phyloP scores from a whole-genome alignment of 2,888 invertebrate species.

The Disparrhopalites patrizii region DNA sequence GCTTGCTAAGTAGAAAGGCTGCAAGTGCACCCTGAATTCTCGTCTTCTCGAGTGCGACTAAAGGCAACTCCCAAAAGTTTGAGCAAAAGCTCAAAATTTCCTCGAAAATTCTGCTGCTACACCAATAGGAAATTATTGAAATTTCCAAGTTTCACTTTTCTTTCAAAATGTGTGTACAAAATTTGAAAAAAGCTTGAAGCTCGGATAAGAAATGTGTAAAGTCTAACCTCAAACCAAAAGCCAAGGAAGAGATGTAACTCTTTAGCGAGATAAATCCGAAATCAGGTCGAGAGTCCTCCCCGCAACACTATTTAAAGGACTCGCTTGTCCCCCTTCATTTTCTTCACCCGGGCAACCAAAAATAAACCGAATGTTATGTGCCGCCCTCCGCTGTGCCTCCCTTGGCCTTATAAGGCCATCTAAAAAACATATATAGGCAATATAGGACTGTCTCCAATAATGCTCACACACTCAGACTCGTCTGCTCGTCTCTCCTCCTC shows the following conservation, averaged over 20 bases:
- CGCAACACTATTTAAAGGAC: constrained; percentile 42
- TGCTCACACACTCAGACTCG: not conserved
- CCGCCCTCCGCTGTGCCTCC: constrained; percentile 47
- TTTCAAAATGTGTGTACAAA: too few species aligned
- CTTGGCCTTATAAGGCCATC: constrained; percentile 48
- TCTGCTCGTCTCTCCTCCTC: not conserved
- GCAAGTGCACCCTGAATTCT: too few species aligned
- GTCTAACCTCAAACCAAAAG: constrained; percentile 35
- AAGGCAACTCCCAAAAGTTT: too few species aligned
- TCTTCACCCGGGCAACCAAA: constrained; percentile 47
- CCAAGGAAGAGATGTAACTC: constrained; percentile 47
- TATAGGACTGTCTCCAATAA: not conserved
- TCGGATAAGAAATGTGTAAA: too few species aligned
- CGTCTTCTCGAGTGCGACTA: too few species aligned
- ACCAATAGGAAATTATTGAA: too few species aligned
- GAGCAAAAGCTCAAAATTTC: too few species aligned
- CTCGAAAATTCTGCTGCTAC: too few species aligned
- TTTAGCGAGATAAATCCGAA: constrained; percentile 46
- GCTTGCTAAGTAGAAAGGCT: too few species aligned
- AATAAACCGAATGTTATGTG: constrained; percentile 41
- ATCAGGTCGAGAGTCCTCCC: constrained; percentile 45
- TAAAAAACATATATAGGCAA: constrained; percentile 43
- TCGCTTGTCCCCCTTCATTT: constrained; percentile 42
- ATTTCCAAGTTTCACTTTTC: too few species aligned
- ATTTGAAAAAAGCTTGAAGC: too few species aligned